A percentile compares a stretch with the other conserved stretches of the same genome.
phyloP scores from a whole-genome alignment of 2,888 invertebrate genomes.

The Maniola hyperantus region DNA sequence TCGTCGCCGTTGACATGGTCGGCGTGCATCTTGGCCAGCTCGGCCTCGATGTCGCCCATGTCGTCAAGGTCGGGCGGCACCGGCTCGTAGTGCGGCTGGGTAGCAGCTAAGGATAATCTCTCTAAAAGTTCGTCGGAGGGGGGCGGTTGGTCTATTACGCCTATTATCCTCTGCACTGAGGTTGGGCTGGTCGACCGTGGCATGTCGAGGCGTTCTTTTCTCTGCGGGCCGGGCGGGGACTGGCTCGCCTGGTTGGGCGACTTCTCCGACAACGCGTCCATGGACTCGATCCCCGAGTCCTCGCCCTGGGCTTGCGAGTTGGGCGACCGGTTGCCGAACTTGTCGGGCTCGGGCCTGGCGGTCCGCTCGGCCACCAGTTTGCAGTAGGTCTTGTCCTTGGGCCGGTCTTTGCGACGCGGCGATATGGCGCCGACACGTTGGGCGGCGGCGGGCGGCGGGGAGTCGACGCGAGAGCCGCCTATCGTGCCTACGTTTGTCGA shows the following conservation, averaged over 20 bases:
- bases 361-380: conserved; percentile 80
- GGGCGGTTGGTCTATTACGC: conserved; percentile 61
- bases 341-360: conserved; percentile 55
- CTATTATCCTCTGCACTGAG: conserved; percentile 76
- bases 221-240: conserved; percentile 83
- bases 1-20: conserved; percentile 71
- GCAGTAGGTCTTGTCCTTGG: conserved; percentile 81
- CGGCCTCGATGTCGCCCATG: conserved; percentile 86
- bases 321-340: conserved; percentile 73
- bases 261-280: conserved; percentile 96
- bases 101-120: conserved; percentile 55
- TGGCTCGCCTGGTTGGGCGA: conserved; percentile 93
- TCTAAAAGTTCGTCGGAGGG: conserved; percentile 63
- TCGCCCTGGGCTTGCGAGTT: conserved; percentile 87
- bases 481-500: conserved; percentile 88
- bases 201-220: conserved; percentile 73
- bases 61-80: conserved; percentile 77
- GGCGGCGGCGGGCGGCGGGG: conserved; percentile 60
- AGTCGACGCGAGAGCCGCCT: conserved; percentile 57
- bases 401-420: conserved; percentile 66
- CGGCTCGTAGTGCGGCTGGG: conserved; percentile 61
- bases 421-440: conserved; percentile 55
- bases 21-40: conserved; percentile 86
- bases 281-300: conserved; percentile 95
- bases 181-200: conserved; percentile 70